These are phyloP conservation scores for Taenioides sp. DNA, from an alignment of 2,797 vertebrate genomes.

Conservation along the genomic window DNA sequence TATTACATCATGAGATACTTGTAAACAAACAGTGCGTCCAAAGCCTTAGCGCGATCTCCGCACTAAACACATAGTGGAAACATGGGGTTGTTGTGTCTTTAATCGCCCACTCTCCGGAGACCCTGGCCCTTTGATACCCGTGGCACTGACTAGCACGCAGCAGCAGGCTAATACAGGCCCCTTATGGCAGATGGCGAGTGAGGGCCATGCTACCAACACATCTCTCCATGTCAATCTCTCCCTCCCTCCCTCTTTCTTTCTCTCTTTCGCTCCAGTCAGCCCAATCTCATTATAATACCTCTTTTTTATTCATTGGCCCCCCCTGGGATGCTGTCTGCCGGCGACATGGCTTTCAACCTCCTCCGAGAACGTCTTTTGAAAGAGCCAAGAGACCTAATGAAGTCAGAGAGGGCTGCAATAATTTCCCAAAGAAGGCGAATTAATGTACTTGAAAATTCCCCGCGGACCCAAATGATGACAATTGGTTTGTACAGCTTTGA, in stretches of 20 bases:
- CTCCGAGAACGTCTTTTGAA: conserved; percentile 86
- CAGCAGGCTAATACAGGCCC: conserved; percentile 65
- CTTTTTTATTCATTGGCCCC: conserved; percentile 85
- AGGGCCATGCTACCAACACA: conserved; percentile 74
- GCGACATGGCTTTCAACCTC: conserved; percentile 85
- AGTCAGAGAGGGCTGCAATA: conserved; percentile 87
- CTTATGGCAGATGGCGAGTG: conserved; percentile 85
- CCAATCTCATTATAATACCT: conserved; percentile 95
- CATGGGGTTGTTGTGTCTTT: conserved; percentile 67
- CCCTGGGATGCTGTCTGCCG: conserved; percentile 85
- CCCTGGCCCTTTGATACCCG: conserved; percentile 77
- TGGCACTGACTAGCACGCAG: conserved; percentile 79
- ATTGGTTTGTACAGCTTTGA: conserved; percentile 88
- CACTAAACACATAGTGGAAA: conserved; percentile 43
- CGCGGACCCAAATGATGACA: conserved; percentile 79
- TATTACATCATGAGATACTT: neutral
- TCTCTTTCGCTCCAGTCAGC: conserved; percentile 67
- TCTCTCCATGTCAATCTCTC: conserved; percentile 80
- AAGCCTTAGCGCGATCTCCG: conserved; percentile 39
- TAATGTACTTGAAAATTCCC: conserved; percentile 85
- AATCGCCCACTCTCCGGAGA: conserved; percentile 79
- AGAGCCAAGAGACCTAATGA: conserved; percentile 85
- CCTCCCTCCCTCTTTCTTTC: conserved; percentile 38
- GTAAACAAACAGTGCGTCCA: conserved; percentile 30
- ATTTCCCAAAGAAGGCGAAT: conserved; percentile 84